Conservation (phyloP, 2,113 vertebrate species). For the Balaenoptera acutorostrata region DNA sequence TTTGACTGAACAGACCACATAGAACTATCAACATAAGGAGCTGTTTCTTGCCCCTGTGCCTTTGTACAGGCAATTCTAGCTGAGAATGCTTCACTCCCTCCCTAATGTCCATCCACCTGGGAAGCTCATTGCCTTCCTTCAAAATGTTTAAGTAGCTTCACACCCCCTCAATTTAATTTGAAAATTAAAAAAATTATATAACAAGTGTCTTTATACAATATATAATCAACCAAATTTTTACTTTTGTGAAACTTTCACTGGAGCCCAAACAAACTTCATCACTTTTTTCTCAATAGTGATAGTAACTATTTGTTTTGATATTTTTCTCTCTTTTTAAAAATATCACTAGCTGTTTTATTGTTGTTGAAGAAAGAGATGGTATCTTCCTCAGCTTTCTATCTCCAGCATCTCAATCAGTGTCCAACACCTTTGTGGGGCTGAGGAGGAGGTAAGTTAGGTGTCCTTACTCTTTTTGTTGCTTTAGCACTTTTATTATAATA, state of each 20-base stretch:
- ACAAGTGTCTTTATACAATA: neutral
- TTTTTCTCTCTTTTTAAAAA: neutral
- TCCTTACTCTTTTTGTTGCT: neutral
- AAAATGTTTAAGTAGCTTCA: neutral
- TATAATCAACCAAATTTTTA: neutral
- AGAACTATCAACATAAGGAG: neutral
- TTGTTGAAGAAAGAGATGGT: neutral
- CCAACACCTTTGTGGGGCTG: neutral
- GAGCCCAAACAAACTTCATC: neutral
- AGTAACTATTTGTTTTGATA: neutral
- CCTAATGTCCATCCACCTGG: neutral
- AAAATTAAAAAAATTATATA: neutral
- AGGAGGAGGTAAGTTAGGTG: neutral
- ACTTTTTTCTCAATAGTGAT: neutral
- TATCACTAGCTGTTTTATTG: neutral
- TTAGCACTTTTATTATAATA: neutral
- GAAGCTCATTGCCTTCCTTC: neutral
- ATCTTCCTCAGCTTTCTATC: neutral
- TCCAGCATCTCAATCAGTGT: neutral
- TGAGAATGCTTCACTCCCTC: neutral
- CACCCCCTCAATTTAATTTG: neutral
- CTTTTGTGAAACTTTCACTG: neutral
- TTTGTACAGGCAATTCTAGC: neutral
- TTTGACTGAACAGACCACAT: neutral
- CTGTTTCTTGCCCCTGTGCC: neutral